Base-by-base conservation (phyloP, 2,113 vertebrate species). In the Tringa solitaria region DNA sequence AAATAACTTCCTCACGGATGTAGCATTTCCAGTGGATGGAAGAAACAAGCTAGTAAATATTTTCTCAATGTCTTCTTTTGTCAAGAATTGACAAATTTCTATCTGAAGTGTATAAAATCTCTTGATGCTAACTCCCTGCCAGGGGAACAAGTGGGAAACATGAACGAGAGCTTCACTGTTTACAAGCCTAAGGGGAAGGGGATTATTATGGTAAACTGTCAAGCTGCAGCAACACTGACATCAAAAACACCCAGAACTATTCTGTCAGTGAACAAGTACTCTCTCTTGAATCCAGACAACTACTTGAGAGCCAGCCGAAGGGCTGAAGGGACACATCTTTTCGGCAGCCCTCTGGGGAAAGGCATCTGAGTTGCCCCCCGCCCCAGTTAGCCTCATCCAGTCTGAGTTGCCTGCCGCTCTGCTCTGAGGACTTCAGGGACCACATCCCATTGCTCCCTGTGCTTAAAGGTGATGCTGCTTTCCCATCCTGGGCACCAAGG, bases 371-470 rank as follows among this genome's bases (percentile, higher is more conserved):
- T 6, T 74, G 48, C 17, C 41, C 45, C 83, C 6, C 14, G n/a
- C n/a, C 11, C 28, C 33, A 12, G 4, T n/a, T 32, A 70, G 26
- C 22, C 33, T 72, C 27, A 33, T 3, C 2, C 0, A 0, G 13
- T 23, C 46, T 78, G 37, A 77, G 30, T 16, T 78, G 56, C 30
- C 41, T 59, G 4, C 8, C 5, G 2, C 10, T 54, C 19, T 50
- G 10, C 87, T 75, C 6, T 11, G 9, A 79, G 26, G 70, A 6
- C 41, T 74, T 67, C 28, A 57, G 30, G 32, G 10, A 32, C 8
- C 17, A 84, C n/a, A 63, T 13, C 9, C 9, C 41, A 33, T 27
- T 10, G 1, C 8, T 60, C 46, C 24, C 48, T 60, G 11, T 35
- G 27, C n/a, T n/a, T 10, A 69, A 70, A 39, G 33, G 30, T 39